These are phyloP conservation scores for Lordiphosa collinella DNA, from an alignment of 1,140 invertebrate species.

Conservation along the genomic window DNA sequence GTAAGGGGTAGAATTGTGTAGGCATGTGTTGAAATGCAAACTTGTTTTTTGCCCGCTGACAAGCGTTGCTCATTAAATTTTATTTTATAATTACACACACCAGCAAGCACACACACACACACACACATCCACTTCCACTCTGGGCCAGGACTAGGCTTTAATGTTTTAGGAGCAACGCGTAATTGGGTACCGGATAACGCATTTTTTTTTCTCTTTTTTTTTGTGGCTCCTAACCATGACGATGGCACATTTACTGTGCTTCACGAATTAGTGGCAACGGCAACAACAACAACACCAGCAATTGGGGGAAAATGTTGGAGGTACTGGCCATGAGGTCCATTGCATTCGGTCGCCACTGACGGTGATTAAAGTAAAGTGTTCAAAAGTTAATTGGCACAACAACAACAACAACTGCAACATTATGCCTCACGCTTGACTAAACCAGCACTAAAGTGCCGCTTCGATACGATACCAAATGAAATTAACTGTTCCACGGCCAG, in stretches of 20 bases:
- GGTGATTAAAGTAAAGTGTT: slow-evolving; percentile 74
- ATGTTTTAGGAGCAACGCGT: slow-evolving; percentile 51
- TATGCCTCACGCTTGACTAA: slow-evolving; percentile 63
- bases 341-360: slow-evolving; percentile 43
- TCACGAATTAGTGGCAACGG: slow-evolving; percentile 45
- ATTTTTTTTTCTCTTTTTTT: slow-evolving; percentile 30
- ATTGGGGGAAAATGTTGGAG: slow-evolving; percentile 17
- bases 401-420: slow-evolving; percentile 43
- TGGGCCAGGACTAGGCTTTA: slow-evolving; percentile 39
- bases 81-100: slow-evolving; percentile 78
- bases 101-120: slow-evolving; percentile 46
- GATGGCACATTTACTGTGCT: slow-evolving; percentile 46
- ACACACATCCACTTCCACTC: slow-evolving; percentile 9
- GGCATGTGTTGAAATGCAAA: slow-evolving; percentile 77
- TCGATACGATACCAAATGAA: slow-evolving; percentile 45
- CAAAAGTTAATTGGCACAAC: slow-evolving; percentile 65
- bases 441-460: slow-evolving; percentile 38
- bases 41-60: slow-evolving; percentile 55
- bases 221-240: slow-evolving; percentile 43
- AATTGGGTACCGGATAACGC: slow-evolving; percentile 59
- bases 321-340: slow-evolving; percentile 22
- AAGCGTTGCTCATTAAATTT: slow-evolving; percentile 76
- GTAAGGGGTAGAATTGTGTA: background rate
- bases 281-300: slow-evolving; percentile 29
- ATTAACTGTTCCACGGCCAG: slow-evolving; percentile 34